Evolutionary conservation across 2,113 vertebrate species (phyloP).

Genomic region (Sturnus vulgaris): DNA sequence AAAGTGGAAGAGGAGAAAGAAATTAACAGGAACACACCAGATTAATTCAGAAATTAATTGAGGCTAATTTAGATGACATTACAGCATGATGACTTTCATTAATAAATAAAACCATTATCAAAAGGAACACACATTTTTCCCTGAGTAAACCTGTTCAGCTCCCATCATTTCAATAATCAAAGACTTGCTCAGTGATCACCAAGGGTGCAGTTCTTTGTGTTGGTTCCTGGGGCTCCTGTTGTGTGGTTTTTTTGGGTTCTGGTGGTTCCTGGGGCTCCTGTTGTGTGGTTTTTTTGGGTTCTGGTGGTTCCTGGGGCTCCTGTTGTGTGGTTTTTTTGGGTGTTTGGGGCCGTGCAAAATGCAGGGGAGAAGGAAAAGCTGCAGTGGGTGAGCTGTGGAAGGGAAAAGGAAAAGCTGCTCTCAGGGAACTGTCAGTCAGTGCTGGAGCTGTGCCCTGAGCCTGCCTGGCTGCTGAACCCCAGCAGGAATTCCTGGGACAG

Average conservation of each 20-base stretch:
- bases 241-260: too few relatives aligned
- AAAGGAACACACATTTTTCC: background rate
- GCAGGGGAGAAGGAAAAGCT: too few relatives aligned
- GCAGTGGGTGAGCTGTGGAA: background rate
- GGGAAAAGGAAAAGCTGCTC: background rate
- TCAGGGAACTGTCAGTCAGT: rapidly evolving
- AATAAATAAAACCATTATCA: background rate
- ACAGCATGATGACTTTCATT: background rate
- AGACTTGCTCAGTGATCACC: background rate
- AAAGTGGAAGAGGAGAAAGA: conserved; percentile 31
- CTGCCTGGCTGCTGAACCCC: background rate
- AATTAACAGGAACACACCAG: background rate
- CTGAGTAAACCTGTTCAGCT: background rate
- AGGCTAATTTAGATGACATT: background rate
- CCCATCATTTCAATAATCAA: background rate
- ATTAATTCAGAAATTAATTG: conserved; percentile 30
- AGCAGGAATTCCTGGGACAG: rapidly evolving
- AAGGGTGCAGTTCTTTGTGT: background rate
- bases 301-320: background rate
- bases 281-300: too few relatives aligned
- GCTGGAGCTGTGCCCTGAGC: background rate
- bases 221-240: background rate
- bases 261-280: too few relatives aligned
- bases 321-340: background rate
- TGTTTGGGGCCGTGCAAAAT: background rate